Evolutionary conservation across 2,797 vertebrate genomes (phyloP).

Genomic region (Clamator glandarius): DNA sequence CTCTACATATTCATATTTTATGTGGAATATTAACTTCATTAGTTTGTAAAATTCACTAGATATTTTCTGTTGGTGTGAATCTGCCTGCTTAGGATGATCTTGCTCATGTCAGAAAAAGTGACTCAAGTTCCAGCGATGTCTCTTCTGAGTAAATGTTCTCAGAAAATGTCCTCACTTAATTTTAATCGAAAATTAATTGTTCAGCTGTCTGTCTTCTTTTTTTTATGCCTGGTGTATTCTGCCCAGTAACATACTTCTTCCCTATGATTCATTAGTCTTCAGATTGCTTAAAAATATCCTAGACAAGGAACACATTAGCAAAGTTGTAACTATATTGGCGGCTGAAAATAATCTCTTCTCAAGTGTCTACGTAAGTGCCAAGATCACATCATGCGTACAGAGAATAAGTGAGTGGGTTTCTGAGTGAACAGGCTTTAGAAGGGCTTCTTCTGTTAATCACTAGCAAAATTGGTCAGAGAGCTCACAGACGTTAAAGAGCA

Average conservation of each 20-base stretch:
- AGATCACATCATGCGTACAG: conserved; percentile 22
- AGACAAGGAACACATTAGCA: conserved; percentile 47
- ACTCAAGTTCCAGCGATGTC: not conserved
- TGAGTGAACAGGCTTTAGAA: conserved; percentile 33
- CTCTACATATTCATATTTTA: not conserved
- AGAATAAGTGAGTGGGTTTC: conserved; percentile 39
- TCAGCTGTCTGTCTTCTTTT: conserved; percentile 12
- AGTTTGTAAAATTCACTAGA: not conserved
- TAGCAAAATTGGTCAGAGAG: not conserved
- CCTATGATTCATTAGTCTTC: conserved; percentile 53
- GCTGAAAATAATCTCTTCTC: conserved; percentile 50
- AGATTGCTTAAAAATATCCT: conserved; percentile 60
- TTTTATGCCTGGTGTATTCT: conserved; percentile 37
- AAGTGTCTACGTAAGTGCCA: not conserved
- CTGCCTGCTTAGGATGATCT: not conserved
- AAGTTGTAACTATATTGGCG: conserved; percentile 27
- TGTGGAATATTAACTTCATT: not conserved
- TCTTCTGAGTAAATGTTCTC: conserved; percentile 15
- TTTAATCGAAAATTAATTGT: conserved; percentile 35
- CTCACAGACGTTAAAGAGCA: not conserved
- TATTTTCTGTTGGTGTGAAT: not conserved
- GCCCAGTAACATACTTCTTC: conserved; percentile 46
- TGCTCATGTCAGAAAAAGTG: not conserved
- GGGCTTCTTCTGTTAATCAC: conserved; percentile 8
- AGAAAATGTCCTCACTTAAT: conserved; percentile 23